Base-by-base conservation (phyloP, 2,888 invertebrate species). In the Conomelus anceps region DNA sequence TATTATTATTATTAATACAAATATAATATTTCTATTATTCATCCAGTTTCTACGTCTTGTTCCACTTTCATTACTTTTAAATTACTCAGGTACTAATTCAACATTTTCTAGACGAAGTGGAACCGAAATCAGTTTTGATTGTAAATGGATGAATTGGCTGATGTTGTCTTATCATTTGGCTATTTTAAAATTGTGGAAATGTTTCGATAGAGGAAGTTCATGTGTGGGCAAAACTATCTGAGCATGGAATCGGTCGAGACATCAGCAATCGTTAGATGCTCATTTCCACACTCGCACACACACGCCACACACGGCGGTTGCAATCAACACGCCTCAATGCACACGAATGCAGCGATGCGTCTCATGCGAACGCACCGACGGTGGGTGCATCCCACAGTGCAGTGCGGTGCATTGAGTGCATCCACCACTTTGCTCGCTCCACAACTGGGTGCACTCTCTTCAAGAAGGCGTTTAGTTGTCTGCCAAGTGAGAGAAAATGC, bases 251-350 rank as follows among this genome's bases (percentile, higher is more conserved):
- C 63, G 63, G 26, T 26, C 26, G 26, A 11, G 26, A 26, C 26
- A 26, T 26, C 26, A 11, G 26, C 26, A 26, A 26, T 26, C 26
- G 26, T 26, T 26, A 11, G 26, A 63, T n/a, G n/a, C 63, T n/a
- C 63, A 63, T n/a, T n/a, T 7, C 20, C 63, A 63, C 7, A 63
- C 63, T n/a, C 63, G 4, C 63, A n/a, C n/a, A 63, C 63, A 63
- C n/a, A 63, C 63, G 84, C 90, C 89, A 89, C 90, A 90, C 90
- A 90, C 90, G 90, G 90, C 63, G 90, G 89, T 89, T 24, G 89
- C 90, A 90, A 90, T 89, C 90, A 90, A 89, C 90, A 88, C 90
- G 84, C 89, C 86, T 84, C 84, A 9, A 87, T 89, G 90, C 89
- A 87, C 90, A 90, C 90, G 90, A 90, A 84, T 87, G 85, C 89